Conservation (phyloP, 2,888 invertebrate genomes). For the Ochropleura leucogaster region DNA sequence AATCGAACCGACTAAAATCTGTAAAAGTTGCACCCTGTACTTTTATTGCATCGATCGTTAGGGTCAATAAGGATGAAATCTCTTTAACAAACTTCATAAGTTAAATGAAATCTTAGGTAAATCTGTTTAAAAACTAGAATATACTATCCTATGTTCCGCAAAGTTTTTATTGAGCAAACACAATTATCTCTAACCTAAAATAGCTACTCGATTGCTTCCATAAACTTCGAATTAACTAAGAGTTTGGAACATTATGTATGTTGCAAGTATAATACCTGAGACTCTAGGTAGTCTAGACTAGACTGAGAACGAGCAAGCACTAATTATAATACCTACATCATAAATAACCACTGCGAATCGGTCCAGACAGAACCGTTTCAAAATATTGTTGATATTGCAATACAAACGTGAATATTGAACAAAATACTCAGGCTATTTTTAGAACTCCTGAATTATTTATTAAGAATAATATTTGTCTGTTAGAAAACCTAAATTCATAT, state of each 20-base stretch:
- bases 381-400: constrained; percentile 4
- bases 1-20: too few species aligned
- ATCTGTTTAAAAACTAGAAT: too few species aligned
- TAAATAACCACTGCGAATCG: neutral
- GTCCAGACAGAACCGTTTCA: neutral
- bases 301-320: neutral
- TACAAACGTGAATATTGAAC: neutral
- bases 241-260: neutral
- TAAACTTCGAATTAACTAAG: neutral
- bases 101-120: too few species aligned
- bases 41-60: too few species aligned
- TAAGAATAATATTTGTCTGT: neutral
- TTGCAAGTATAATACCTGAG: constrained; percentile 1
- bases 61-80: too few species aligned
- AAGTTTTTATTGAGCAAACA: neutral
- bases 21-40: too few species aligned
- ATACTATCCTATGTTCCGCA: neutral
- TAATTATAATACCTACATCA: neutral
- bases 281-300: neutral
- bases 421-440: neutral
- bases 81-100: too few species aligned
- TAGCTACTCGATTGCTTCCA: neutral
- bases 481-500: neutral
- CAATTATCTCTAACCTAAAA: neutral
- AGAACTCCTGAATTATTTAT: neutral